Evolutionary conservation across 2,113 vertebrate species (phyloP).

Genomic region (Ranitomeya imitator): DNA sequence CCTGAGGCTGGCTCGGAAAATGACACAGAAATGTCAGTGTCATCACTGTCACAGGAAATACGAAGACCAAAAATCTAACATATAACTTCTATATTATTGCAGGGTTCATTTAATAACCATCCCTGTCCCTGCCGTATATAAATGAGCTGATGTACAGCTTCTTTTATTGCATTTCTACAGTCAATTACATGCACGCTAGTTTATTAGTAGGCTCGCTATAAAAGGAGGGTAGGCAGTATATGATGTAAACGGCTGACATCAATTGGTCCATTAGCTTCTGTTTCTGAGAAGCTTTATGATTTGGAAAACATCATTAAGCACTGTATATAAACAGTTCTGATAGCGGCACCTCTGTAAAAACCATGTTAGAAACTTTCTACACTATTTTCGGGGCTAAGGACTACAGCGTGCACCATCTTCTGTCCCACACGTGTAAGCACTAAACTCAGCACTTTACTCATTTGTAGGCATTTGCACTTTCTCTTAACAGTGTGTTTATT

Average conservation of each 20-base stretch:
- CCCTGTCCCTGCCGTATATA: not conserved
- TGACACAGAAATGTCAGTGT: slow-evolving; percentile 21
- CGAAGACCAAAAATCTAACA: not conserved
- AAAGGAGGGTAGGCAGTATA: not conserved
- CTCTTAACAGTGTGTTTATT: too few relatives aligned
- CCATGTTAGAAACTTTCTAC: not conserved
- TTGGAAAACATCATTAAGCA: not conserved
- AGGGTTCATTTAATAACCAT: not conserved
- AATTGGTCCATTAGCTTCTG: not conserved
- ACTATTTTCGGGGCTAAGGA: not conserved
- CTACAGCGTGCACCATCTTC: too few relatives aligned
- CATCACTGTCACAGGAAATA: slow-evolving; percentile 15
- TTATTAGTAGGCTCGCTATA: not conserved
- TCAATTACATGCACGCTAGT: slow-evolving; percentile 4
- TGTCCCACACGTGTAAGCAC: too few relatives aligned
- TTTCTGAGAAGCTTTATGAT: not conserved
- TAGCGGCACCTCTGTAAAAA: slow-evolving; percentile 4
- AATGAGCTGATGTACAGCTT: not conserved
- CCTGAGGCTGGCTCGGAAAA: slow-evolving; percentile 10
- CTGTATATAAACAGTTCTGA: not conserved
- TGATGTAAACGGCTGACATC: not conserved
- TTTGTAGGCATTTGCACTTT: too few relatives aligned
- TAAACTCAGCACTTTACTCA: too few relatives aligned
- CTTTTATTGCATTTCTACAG: slow-evolving; percentile 5
- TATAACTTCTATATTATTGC: not conserved